These are phyloP conservation scores for Epizoanthus ramosus DNA, from an alignment of 92 coral and sea anemone genomes.

Conservation along the genomic window DNA sequence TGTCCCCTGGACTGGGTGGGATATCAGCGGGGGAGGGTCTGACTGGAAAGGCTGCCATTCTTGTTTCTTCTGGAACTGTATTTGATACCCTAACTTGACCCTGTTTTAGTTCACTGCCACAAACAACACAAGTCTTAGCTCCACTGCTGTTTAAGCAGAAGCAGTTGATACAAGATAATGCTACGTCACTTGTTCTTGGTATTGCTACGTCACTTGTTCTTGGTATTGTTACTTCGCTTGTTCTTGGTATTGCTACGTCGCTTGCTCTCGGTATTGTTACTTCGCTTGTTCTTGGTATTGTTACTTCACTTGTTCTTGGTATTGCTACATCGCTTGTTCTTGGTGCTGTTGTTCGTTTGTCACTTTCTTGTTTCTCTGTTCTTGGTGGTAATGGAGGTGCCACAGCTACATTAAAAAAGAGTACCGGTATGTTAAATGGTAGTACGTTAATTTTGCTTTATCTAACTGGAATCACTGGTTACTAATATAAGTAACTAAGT, in stretches of 20 bases:
- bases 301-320: constrained; percentile 27
- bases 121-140: constrained; percentile 63
- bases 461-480: too few relatives aligned
- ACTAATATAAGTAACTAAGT: too few relatives aligned
- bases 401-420: neutral
- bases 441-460: too few relatives aligned
- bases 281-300: constrained; percentile 32
- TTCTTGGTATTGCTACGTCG: constrained; percentile 29
- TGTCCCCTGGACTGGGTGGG: neutral
- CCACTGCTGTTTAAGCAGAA: constrained; percentile 59
- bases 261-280: constrained; percentile 38
- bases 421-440: too few relatives aligned
- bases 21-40: neutral
- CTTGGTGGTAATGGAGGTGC: neutral
- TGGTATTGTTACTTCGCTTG: constrained; percentile 32
- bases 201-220: constrained; percentile 27
- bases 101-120: constrained; percentile 45
- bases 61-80: constrained; percentile 10
- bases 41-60: neutral
- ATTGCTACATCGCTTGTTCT: constrained; percentile 25
- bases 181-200: constrained; percentile 29
- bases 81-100: neutral
- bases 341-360: constrained; percentile 3
- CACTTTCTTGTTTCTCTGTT: neutral
- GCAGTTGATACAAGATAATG: constrained; percentile 75